Conservation (phyloP, 2,888 invertebrate genomes). For the Trissoscelio sp. region DNA sequence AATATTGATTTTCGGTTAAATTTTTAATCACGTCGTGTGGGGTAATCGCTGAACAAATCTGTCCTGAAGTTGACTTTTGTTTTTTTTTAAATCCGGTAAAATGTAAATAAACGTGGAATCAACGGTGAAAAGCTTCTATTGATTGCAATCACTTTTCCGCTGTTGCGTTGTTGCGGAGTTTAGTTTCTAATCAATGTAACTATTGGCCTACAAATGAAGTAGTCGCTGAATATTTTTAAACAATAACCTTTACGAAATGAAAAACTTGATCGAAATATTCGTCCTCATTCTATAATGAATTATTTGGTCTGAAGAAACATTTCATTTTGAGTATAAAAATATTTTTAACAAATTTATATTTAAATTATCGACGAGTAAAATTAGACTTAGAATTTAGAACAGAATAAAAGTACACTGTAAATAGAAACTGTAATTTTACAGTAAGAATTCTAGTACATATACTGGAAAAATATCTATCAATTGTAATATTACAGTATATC, state of each 20-base stretch:
- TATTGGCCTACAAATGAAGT: slow-evolving; percentile 14
- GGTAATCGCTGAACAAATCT: slow-evolving; percentile 6
- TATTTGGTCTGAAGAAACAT: too few relatives aligned
- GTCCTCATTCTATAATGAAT: too few relatives aligned
- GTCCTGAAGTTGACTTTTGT: background rate
- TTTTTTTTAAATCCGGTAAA: slow-evolving; percentile 8
- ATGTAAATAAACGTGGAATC: slow-evolving; percentile 43
- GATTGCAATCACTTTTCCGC: slow-evolving; percentile 47
- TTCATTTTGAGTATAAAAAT: too few relatives aligned
- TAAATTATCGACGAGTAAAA: too few relatives aligned
- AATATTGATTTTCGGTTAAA: slow-evolving; percentile 30
- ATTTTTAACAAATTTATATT: too few relatives aligned
- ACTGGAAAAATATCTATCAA: too few relatives aligned
- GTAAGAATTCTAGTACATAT: too few relatives aligned
- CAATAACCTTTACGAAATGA: slow-evolving; percentile 5
- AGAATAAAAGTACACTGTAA: too few relatives aligned
- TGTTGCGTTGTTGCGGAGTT: slow-evolving; percentile 35
- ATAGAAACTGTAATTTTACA: too few relatives aligned
- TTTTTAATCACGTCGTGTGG: slow-evolving; percentile 19
- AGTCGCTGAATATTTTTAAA: slow-evolving; percentile 18
- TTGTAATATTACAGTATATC: too few relatives aligned
- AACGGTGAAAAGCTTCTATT: slow-evolving; percentile 40
- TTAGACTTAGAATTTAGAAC: too few relatives aligned
- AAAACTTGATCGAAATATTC: slow-evolving; percentile 4
- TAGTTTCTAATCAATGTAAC: slow-evolving; percentile 55